Evolutionary conservation across 2,113 vertebrate species (phyloP).

Genomic region (Passer montanus): DNA sequence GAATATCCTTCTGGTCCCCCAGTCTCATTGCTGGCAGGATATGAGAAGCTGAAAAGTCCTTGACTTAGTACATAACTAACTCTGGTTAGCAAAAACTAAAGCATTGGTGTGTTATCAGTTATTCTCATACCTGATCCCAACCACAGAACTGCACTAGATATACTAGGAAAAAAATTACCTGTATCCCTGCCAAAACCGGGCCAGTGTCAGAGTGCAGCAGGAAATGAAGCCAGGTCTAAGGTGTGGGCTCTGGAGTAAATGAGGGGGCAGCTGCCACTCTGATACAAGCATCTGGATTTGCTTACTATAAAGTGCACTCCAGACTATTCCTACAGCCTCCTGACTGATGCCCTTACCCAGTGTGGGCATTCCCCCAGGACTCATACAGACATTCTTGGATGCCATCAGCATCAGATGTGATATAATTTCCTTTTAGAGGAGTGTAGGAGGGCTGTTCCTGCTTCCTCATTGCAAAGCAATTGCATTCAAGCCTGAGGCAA

Average conservation of each 20-base stretch:
- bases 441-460: background rate
- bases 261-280: background rate
- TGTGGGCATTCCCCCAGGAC: background rate
- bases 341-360: accelerated
- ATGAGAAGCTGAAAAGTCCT: background rate
- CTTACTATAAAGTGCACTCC: background rate
- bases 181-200: background rate
- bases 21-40: background rate
- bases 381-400: background rate
- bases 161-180: background rate
- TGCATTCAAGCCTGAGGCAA: background rate
- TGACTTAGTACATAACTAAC: background rate
- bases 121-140: background rate
- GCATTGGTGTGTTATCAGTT: background rate
- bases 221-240: background rate
- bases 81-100: background rate
- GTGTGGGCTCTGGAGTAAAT: background rate
- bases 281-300: background rate
- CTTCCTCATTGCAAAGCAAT: background rate
- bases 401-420: background rate
- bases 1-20: background rate
- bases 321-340: background rate
- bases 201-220: background rate
- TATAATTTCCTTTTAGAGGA: background rate
- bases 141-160: background rate